Conservation (phyloP, 2,797 vertebrate genomes). For the Toxotes lorentzi region DNA sequence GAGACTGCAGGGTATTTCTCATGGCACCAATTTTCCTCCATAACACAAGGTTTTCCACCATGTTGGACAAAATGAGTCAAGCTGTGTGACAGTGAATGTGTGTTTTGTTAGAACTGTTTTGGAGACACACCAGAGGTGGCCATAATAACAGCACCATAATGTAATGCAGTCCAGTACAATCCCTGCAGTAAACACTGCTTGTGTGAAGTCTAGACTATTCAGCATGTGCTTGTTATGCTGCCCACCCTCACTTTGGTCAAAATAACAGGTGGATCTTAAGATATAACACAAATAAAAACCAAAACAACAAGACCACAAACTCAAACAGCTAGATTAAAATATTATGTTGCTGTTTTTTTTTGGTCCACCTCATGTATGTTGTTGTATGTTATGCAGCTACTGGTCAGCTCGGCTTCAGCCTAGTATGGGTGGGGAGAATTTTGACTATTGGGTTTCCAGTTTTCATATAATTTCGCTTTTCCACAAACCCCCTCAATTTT, state of each 20-base stretch:
- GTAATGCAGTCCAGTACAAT: background rate
- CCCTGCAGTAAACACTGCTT: background rate
- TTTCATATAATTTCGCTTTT: conserved; percentile 25
- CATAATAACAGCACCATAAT: conserved; percentile 5
- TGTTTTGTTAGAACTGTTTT: conserved; percentile 31
- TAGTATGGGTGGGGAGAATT: background rate
- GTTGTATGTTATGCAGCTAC: background rate
- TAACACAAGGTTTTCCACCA: conserved; percentile 35
- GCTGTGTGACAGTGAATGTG: conserved; percentile 32
- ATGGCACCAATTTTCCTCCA: conserved; percentile 8
- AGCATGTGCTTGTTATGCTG: background rate
- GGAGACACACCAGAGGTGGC: background rate
- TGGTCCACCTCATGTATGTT: background rate
- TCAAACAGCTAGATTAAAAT: background rate
- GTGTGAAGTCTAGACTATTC: background rate
- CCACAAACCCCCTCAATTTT: background rate
- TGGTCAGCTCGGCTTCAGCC: background rate
- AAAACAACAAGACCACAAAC: background rate
- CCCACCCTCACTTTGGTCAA: background rate
- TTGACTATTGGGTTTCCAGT: conserved; percentile 5
- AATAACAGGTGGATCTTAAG: background rate
- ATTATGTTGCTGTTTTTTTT: background rate
- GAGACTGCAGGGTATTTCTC: conserved; percentile 36
- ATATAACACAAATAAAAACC: background rate
- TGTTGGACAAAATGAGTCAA: conserved; percentile 48